Conservation (phyloP, 2,113 vertebrate genomes). For the Crotophaga sulcirostris region DNA sequence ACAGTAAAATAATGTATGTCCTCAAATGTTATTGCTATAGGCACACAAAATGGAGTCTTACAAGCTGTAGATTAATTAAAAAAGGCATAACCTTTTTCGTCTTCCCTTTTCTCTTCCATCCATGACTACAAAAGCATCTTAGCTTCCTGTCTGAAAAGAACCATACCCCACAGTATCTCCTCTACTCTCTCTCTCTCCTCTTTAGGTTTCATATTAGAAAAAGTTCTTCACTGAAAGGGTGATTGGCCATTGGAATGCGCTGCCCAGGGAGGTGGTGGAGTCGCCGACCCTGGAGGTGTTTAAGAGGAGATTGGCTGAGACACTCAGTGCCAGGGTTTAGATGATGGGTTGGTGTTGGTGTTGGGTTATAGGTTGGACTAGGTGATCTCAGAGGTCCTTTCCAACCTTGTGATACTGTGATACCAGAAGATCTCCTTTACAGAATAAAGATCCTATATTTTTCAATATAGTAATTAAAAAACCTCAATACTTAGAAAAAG, state of each 20-base stretch:
- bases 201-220: too few species aligned
- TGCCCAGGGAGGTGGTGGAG: too few species aligned
- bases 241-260: too few species aligned
- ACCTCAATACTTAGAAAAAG: rapidly evolving
- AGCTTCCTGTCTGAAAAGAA: background rate
- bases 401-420: too few species aligned
- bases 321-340: too few species aligned
- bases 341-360: too few species aligned
- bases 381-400: too few species aligned
- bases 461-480: background rate
- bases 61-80: background rate
- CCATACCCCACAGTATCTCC: background rate
- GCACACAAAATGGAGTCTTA: background rate
- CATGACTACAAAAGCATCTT: background rate
- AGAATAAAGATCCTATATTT: background rate
- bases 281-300: too few species aligned
- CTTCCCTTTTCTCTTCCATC: background rate
- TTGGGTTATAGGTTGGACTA: too few species aligned
- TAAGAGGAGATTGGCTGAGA: too few species aligned
- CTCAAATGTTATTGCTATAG: background rate
- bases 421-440: background rate
- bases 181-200: too few species aligned
- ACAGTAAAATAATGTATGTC: background rate
- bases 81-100: background rate
- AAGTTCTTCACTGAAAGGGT: too few species aligned